Evolutionary conservation across 2,888 invertebrate species (phyloP).

Genomic region (Octonoba sinensis): DNA sequence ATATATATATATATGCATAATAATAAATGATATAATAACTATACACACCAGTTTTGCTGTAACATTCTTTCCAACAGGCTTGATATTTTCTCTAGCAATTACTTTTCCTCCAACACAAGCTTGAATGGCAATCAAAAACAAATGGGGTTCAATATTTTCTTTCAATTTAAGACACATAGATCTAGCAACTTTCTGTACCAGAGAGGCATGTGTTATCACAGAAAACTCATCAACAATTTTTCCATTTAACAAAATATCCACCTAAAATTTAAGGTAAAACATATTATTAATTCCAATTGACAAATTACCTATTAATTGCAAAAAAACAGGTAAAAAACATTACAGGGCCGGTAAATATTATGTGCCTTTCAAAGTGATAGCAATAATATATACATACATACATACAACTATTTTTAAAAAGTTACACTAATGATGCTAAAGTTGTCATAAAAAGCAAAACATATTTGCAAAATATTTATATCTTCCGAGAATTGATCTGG

Average conservation of each 20-base stretch:
- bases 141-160: slow-evolving; percentile 89
- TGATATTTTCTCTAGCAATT: slow-evolving; percentile 86
- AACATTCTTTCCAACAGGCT: slow-evolving; percentile 91
- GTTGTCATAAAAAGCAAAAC: too few species aligned
- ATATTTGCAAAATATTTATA: too few species aligned
- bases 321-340: too few species aligned
- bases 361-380: too few species aligned
- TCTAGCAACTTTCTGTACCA: slow-evolving; percentile 78
- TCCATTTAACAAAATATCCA: slow-evolving; percentile 85
- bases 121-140: slow-evolving; percentile 87
- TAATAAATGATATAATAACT: too few species aligned
- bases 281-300: not conserved
- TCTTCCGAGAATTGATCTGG: too few species aligned
- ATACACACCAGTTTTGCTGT: slow-evolving; percentile 87
- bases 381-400: too few species aligned
- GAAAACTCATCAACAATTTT: slow-evolving; percentile 85
- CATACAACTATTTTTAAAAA: too few species aligned
- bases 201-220: slow-evolving; percentile 82
- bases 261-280: slow-evolving; percentile 73
- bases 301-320: too few species aligned
- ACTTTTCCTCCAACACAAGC: slow-evolving; percentile 84
- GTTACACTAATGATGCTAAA: too few species aligned
- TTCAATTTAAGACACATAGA: slow-evolving; percentile 82
- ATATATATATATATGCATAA: too few species aligned
- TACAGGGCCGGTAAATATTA: too few species aligned